Evolutionary conservation across 2,113 vertebrate genomes (phyloP).

Genomic region (Tringa solitaria): DNA sequence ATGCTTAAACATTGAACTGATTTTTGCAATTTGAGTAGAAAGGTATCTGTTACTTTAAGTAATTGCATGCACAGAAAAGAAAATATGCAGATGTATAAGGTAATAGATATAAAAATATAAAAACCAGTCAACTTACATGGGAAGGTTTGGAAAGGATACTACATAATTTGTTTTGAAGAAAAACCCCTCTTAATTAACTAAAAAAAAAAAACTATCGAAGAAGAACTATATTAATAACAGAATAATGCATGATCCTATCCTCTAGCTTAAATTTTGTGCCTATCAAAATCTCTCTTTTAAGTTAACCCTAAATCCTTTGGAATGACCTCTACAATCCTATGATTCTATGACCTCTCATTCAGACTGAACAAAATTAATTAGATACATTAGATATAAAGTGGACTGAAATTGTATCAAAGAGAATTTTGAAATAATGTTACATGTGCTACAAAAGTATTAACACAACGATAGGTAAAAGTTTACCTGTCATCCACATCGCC

Average conservation of each 20-base stretch:
- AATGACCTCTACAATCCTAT: neutral
- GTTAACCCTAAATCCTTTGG: neutral
- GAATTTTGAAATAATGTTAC: neutral
- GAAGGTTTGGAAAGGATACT: neutral
- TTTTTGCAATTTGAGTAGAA: neutral
- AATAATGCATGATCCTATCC: neutral
- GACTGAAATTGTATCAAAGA: neutral
- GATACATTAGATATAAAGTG: neutral
- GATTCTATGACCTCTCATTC: neutral
- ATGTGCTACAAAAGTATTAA: neutral
- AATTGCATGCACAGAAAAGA: neutral
- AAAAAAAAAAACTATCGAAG: neutral
- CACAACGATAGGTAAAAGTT: neutral
- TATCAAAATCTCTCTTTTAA: neutral
- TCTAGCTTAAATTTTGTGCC: neutral
- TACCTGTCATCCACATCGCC: no score
- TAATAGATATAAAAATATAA: neutral
- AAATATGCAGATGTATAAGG: neutral
- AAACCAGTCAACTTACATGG: neutral
- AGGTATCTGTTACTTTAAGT: neutral
- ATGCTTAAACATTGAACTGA: neutral
- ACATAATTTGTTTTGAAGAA: neutral
- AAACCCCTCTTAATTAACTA: neutral
- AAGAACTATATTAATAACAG: neutral
- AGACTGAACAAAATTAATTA: neutral